Evolutionary conservation across 2,888 invertebrate species (phyloP).

Genomic region (Mechanitis mazaeus): DNA sequence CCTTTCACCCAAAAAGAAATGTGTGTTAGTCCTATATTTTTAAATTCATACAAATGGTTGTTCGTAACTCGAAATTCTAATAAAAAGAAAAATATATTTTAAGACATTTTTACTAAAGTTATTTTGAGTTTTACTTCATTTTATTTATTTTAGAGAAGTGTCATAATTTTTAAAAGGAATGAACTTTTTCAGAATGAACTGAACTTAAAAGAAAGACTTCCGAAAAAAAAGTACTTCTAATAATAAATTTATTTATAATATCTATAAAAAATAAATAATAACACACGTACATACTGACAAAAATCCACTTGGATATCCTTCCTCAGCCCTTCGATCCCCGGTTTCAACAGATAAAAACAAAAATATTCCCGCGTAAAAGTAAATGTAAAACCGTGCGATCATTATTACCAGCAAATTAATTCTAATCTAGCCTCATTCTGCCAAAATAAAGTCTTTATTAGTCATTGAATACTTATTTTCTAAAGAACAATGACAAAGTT

Average conservation of each 20-base stretch:
- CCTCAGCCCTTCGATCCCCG: conserved; percentile 40
- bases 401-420: conserved; percentile 15
- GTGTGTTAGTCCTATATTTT: too few relatives aligned
- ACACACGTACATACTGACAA: conserved; percentile 63
- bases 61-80: too few relatives aligned
- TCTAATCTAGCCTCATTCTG: conserved; percentile 13
- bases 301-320: conserved; percentile 61
- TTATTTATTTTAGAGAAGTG: too few relatives aligned
- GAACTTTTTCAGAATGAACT: too few relatives aligned
- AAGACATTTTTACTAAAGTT: too few relatives aligned
- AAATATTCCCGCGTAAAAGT: conserved; percentile 12
- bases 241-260: background rate
- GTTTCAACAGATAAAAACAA: conserved; percentile 19
- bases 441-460: conserved; percentile 13
- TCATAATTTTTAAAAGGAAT: too few relatives aligned
- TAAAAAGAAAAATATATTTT: too few relatives aligned
- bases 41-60: too few relatives aligned
- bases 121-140: too few relatives aligned
- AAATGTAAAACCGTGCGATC: conserved; percentile 17
- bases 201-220: too few relatives aligned
- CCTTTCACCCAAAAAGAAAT: too few relatives aligned
- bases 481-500: conserved; percentile 17
- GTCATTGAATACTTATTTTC: conserved; percentile 16
- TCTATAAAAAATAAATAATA: background rate
- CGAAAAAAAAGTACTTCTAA: background rate